Evolutionary conservation across 2,797 vertebrate species (phyloP).

Genomic region (Cuniculus paca): DNA sequence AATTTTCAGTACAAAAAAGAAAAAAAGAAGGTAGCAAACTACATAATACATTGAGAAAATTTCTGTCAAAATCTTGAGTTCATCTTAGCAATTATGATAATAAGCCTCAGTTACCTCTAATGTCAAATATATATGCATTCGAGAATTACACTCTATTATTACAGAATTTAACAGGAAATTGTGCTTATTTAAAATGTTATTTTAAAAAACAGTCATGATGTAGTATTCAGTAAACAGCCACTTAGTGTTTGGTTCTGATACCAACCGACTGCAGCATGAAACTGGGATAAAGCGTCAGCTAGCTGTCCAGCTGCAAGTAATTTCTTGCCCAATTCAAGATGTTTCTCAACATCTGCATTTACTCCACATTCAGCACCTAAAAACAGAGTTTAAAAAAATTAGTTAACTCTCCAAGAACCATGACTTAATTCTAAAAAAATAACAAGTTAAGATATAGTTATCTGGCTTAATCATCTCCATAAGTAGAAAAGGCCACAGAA

Average conservation of each 20-base stretch:
- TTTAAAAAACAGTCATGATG: neutral
- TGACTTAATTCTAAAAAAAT: conserved; percentile 25
- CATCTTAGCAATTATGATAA: neutral
- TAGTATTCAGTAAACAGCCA: neutral
- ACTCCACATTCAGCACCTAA: conserved; percentile 95
- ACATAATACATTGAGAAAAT: conserved; percentile 7
- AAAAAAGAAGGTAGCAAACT: neutral
- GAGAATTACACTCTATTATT: neutral
- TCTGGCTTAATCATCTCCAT: neutral
- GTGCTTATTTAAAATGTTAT: conserved; percentile 52
- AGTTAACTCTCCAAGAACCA: conserved; percentile 31
- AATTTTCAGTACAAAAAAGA: no score
- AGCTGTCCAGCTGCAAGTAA: conserved; percentile 97
- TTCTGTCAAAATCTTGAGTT: conserved; percentile 7
- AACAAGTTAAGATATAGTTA: neutral
- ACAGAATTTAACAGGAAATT: conserved; percentile 37
- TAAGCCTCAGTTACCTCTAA: neutral
- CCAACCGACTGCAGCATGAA: conserved; percentile 97
- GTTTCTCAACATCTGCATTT: conserved; percentile 96
- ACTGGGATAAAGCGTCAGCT: conserved; percentile 97
- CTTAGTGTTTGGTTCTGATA: conserved; percentile 64
- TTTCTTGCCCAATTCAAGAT: conserved; percentile 99
- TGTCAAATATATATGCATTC: neutral
- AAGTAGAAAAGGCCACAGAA: conserved; percentile 49
- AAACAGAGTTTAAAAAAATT: conserved; percentile 61